phyloP scores from a whole-genome alignment of 64 coral and sea anemone genomes.

The Actinia tenebrosa region DNA sequence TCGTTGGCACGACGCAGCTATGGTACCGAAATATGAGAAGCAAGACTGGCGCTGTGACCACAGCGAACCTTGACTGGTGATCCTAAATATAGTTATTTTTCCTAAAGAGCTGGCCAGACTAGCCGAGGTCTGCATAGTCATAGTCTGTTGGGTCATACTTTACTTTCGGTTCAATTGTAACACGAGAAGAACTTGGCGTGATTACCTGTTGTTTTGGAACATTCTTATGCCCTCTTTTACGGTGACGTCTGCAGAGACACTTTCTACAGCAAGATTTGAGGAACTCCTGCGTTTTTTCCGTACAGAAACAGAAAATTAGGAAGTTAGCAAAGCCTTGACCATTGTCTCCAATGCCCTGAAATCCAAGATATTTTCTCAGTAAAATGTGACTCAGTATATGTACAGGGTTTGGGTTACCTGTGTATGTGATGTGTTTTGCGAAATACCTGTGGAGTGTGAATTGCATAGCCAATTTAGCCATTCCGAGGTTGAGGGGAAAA shows the following conservation, averaged over 20 bases:
- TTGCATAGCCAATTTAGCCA: too few relatives aligned
- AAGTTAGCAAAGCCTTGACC: slow-evolving; percentile 76
- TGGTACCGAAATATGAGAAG: too few relatives aligned
- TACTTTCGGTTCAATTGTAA: background rate
- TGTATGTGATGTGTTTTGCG: too few relatives aligned
- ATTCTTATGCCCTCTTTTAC: background rate
- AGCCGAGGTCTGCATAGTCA: background rate
- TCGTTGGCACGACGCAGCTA: too few relatives aligned
- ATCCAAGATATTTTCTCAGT: background rate
- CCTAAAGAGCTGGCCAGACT: background rate
- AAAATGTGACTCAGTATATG: background rate
- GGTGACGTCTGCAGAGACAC: background rate
- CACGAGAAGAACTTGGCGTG: background rate
- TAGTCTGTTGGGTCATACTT: background rate
- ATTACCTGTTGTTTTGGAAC: background rate
- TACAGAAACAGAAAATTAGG: slow-evolving; percentile 67
- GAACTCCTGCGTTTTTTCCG: slow-evolving; percentile 18
- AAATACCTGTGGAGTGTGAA: too few relatives aligned
- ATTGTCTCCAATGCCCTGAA: slow-evolving; percentile 79
- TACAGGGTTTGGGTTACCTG: too few relatives aligned
- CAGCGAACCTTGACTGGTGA: too few relatives aligned
- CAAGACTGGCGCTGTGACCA: too few relatives aligned
- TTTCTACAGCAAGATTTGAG: background rate
- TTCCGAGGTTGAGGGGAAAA: too few relatives aligned
- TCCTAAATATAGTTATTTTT: too few relatives aligned